Base-by-base conservation (phyloP, 2,797 vertebrate species). In the Apodemus agrarius region DNA sequence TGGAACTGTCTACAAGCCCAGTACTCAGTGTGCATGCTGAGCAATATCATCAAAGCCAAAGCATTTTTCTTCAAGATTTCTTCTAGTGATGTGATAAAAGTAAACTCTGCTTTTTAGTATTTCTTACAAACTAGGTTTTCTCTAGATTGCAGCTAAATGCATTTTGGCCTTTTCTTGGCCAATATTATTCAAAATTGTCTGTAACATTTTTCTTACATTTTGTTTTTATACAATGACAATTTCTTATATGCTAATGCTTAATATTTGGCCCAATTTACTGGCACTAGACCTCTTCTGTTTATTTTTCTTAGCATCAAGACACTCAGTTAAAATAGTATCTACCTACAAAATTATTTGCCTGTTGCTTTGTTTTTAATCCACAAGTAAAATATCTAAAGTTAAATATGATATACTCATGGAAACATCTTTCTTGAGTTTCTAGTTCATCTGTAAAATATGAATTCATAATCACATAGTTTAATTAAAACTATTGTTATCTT, bases 141-240 rank as follows among this genome's bases (percentile, higher is more conserved):
- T 86, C 65, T 26, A 37, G 13, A 72, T 52, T 37, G 5, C 8
- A 87, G 11, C 24, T 72, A 72, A 57, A 57, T 74, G 2, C 4
- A 72, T 5, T 54, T 21, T 17, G 34, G 2, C 9, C 49, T 69
- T 72, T 69, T 37, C 34, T 74, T 29, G 13, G 26, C 16, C 9
- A 87, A 14, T 74, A 74, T 69, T 57, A 49, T n/a, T 1, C 9
- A 74, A 54, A 87, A 4, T 57, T 87, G 3, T 24, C 49, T 74
- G 3, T 14, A 57, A 74, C 7, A 72, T 85, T 49, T 86, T 88
- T 54, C 9, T 29, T 88, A 54, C 0, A 11, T 74, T 72, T 87
- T 24, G 5, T 22, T 21, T 26, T 54, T 52, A 37, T 54, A 29
- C 1, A 54, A 2, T 29, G 4, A 37, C 72, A 1, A 0, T 3